These are phyloP conservation scores for Acipenser transmontanus DNA, from an alignment of 2,797 vertebrate species.

Conservation along the genomic window DNA sequence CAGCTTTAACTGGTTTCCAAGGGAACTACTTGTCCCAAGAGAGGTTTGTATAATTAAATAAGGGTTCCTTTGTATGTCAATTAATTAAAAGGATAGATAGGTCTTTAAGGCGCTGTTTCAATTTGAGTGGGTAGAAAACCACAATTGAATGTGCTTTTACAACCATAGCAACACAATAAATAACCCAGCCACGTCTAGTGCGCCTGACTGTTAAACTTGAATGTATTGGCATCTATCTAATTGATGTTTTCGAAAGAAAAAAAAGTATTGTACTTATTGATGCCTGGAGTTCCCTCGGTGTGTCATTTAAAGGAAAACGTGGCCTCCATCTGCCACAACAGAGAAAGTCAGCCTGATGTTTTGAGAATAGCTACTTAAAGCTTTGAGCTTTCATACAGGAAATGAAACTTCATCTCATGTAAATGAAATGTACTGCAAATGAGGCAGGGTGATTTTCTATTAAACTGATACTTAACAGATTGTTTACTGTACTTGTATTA, in stretches of 20 bases:
- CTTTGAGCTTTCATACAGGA: too few relatives aligned
- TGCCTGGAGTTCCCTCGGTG: background rate
- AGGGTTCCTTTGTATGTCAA: constrained; percentile 71
- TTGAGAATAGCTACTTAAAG: too few relatives aligned
- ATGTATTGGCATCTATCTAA: constrained; percentile 28
- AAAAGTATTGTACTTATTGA: background rate
- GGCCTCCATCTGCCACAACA: too few relatives aligned
- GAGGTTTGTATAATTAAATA: constrained; percentile 74
- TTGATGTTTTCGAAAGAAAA: constrained; percentile 21
- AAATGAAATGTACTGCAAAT: too few relatives aligned
- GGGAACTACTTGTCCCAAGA: constrained; percentile 63
- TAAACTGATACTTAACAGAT: too few relatives aligned
- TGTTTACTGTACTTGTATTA: too few relatives aligned
- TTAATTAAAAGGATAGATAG: constrained; percentile 66
- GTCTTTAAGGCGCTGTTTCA: constrained; percentile 35
- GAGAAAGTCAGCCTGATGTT: too few relatives aligned
- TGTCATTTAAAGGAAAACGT: background rate
- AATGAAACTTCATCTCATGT: too few relatives aligned
- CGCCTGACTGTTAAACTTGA: constrained; percentile 11
- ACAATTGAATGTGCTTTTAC: constrained; percentile 33
- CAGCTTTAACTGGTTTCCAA: constrained; percentile 70
- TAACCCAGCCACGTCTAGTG: constrained; percentile 22
- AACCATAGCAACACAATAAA: constrained; percentile 24
- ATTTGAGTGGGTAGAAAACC: constrained; percentile 34
- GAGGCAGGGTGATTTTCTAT: too few relatives aligned